Evolutionary conservation across 2,888 invertebrate genomes (phyloP).

Genomic region (Loripinus fragilis): DNA sequence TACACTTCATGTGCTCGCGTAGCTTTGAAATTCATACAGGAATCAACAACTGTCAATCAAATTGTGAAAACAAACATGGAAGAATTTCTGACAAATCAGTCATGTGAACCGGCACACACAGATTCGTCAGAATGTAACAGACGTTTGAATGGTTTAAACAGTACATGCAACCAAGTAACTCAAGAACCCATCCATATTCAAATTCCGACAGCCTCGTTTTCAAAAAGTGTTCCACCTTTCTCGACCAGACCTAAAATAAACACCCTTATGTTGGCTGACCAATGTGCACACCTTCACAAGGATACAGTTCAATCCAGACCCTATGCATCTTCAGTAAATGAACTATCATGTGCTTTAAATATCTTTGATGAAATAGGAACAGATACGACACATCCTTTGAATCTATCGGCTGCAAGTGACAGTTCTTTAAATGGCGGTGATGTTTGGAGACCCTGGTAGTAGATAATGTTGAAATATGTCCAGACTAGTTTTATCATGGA

Average conservation of each 20-base stretch:
- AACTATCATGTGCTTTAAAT: too few species aligned
- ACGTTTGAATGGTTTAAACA: neutral
- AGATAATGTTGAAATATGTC: too few species aligned
- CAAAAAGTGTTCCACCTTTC: neutral
- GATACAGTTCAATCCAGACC: too few species aligned
- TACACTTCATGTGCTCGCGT: neutral
- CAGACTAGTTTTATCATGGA: too few species aligned
- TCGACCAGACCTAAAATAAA: neutral
- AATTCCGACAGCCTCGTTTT: constrained; percentile 4
- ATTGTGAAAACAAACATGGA: neutral
- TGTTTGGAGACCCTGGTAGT: constrained; percentile 10
- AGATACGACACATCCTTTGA: neutral
- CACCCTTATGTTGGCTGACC: neutral
- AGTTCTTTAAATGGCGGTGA: neutral
- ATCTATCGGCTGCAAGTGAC: neutral
- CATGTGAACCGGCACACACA: neutral
- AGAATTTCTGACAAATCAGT: neutral
- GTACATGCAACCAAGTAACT: neutral
- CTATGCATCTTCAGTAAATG: too few species aligned
- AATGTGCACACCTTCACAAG: neutral
- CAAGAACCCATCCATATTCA: neutral
- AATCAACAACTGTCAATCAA: neutral
- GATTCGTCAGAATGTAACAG: neutral
- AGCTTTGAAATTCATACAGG: neutral
- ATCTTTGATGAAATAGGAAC: neutral